Evolutionary conservation across 2,797 vertebrate genomes (phyloP), one percentile per base, ranked within the genome.

Genomic region (Sebastes aleutianus): DNA sequence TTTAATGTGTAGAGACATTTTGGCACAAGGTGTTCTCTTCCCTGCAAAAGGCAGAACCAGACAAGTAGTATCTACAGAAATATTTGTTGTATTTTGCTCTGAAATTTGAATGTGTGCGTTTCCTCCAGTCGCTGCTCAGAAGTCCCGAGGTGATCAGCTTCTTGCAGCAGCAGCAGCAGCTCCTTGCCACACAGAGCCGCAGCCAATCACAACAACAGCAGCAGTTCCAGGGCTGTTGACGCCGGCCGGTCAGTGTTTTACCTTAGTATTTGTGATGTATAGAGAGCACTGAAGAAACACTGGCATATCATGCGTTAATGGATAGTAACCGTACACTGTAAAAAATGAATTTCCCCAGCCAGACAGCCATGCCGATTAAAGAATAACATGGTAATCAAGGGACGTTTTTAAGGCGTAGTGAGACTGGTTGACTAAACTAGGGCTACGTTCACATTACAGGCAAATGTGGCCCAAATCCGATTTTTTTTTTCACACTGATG

Each of bases 101-200:
- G 6, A 78, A 5, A 29, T 71, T 7, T 70, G 14, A 70, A 66
- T 63, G n/a, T 86, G 3, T 86, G 16, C 74, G 59, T 59, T 1
- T 88, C 73, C 8, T 91, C 22, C 91, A 99, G 98, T 98, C 98
- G 2, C 93, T 99, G 29, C 94, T 99, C 81, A 95, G 98, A 93
- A 99, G 98, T 94, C 98, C 98, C 43, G 97, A 99, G 92, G 98
- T 99, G 79, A 97, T 99, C 77, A 95, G 96, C 32, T 99, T 99
- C 91, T 95, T 99, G 34, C 98, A 99, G 92, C 97, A 97, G 86
- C 98, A 99, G 85, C 98, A 99, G 90, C 96, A 96, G 39, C 94
- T 99, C 27, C 91, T 99, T 91, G 98, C 96, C 81, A 92, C 96
- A 27, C 98, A 98, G 91, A 96, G 94, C 74, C 95, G 96, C 89